Conservation (phyloP, 2,888 invertebrate species). For the Nasonovia ribisnigri region DNA sequence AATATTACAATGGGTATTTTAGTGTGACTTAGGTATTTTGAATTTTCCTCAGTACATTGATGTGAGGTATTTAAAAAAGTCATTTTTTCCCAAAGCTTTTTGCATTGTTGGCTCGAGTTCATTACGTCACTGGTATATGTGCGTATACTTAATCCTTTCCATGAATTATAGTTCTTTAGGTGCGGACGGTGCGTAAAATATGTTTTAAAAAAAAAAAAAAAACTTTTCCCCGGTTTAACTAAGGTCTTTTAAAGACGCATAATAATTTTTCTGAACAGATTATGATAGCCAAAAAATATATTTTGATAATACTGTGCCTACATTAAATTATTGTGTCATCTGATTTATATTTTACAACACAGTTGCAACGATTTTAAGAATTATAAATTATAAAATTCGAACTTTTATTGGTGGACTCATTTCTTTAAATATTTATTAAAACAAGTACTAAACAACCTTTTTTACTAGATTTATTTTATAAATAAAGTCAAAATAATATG, state of each 20-base stretch:
- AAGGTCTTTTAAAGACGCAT: background rate
- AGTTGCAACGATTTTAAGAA: background rate
- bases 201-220: background rate
- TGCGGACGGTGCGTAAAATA: background rate
- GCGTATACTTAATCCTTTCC: background rate
- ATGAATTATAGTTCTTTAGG: background rate
- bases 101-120: background rate
- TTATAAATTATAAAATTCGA: background rate
- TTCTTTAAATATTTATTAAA: background rate
- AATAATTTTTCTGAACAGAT: background rate
- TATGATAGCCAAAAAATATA: background rate
- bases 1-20: background rate
- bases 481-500: background rate
- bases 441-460: background rate
- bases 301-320: background rate
- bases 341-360: background rate
- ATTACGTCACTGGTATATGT: background rate
- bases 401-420: background rate
- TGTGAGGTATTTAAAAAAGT: background rate
- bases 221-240: background rate
- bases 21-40: background rate
- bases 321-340: no score
- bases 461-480: background rate
- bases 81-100: background rate
- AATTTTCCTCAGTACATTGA: background rate